Conservation (phyloP, 2,113 vertebrate genomes). For the Circaetus gallicus region DNA sequence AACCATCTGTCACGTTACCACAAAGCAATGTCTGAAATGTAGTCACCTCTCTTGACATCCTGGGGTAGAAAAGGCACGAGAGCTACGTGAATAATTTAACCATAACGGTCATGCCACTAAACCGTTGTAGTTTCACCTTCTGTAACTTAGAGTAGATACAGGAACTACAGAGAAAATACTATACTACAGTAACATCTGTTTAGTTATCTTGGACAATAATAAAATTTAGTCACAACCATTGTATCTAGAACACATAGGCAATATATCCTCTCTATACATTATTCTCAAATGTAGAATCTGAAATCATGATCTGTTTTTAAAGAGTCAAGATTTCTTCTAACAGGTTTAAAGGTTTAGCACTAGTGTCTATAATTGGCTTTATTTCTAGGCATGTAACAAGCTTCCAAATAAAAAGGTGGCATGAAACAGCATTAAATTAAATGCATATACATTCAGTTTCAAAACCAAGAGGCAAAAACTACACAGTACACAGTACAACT, state of each 20-base stretch:
- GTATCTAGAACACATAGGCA: neutral
- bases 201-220: neutral
- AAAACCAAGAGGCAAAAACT: slow-evolving; percentile 35
- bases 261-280: neutral
- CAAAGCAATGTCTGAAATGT: neutral
- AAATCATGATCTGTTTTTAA: neutral
- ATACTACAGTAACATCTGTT: neutral
- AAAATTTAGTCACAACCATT: neutral
- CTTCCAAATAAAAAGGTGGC: neutral
- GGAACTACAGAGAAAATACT: neutral
- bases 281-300: neutral
- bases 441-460: neutral
- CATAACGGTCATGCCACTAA: neutral
- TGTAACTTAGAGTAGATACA: neutral
- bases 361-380: neutral
- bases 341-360: neutral
- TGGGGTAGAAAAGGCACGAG: neutral
- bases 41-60: neutral
- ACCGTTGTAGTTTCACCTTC: neutral
- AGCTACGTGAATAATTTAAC: neutral
- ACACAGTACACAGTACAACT: slow-evolving; percentile 49
- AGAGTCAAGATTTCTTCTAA: neutral
- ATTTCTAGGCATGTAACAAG: neutral
- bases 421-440: neutral
- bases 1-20: neutral